Evolutionary conservation across 1,140 invertebrate genomes (phyloP).

Genomic region (Harlomillsia oculata): DNA sequence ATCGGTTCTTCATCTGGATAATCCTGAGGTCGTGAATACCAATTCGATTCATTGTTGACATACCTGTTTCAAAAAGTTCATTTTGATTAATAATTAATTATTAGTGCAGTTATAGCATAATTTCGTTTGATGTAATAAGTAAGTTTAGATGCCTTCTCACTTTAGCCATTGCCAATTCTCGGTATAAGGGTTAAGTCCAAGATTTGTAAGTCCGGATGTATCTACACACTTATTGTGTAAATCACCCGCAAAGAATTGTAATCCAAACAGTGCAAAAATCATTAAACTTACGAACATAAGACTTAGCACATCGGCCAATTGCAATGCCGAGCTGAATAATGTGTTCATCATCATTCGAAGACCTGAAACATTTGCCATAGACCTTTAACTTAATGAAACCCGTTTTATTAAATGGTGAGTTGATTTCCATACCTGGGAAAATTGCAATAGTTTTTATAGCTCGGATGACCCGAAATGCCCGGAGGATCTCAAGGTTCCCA

Average conservation of each 20-base stretch:
- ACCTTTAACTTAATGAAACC: slow-evolving; percentile 85
- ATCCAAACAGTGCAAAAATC: slow-evolving; percentile 87
- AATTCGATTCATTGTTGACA: slow-evolving; percentile 26
- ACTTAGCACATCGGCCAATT: slow-evolving; percentile 90
- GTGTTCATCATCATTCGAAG: slow-evolving; percentile 94
- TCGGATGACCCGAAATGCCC: slow-evolving; percentile 85
- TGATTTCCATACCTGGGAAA: slow-evolving; percentile 70
- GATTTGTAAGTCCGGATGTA: too few relatives aligned
- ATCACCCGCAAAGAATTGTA: slow-evolving; percentile 86
- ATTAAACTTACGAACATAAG: slow-evolving; percentile 89
- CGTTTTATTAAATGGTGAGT: too few relatives aligned
- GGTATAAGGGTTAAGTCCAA: too few relatives aligned
- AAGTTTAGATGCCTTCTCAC: too few relatives aligned
- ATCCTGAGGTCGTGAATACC: slow-evolving; percentile 15
- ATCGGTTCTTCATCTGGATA: slow-evolving; percentile 27
- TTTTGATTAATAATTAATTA: neutral
- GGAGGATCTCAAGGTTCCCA: slow-evolving; percentile 58
- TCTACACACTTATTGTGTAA: slow-evolving; percentile 82
- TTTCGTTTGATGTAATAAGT: slow-evolving; percentile 34
- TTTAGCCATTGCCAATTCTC: too few relatives aligned
- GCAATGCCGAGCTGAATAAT: slow-evolving; percentile 83
- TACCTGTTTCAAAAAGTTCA: slow-evolving; percentile 21
- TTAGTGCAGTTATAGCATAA: neutral
- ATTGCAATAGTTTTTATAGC: slow-evolving; percentile 93
- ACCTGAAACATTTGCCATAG: slow-evolving; percentile 90